phyloP scores from a whole-genome alignment of 2,888 invertebrate genomes.

The Drosophila yooni region DNA sequence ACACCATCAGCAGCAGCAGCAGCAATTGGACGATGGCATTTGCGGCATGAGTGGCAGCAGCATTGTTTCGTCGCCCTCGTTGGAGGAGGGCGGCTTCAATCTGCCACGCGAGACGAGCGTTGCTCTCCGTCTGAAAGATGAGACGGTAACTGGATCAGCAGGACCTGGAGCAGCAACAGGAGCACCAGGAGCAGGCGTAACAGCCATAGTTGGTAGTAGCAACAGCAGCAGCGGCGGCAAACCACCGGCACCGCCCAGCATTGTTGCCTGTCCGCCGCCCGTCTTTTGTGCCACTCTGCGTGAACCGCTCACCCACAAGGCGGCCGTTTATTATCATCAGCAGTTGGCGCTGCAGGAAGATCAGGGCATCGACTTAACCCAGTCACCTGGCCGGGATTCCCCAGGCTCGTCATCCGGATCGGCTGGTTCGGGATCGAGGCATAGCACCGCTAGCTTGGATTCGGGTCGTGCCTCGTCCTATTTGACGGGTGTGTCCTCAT shows the following conservation, averaged over 20 bases:
- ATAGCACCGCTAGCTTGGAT: slow-evolving; percentile 94
- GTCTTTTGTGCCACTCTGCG: slow-evolving; percentile 87
- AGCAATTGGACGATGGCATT: slow-evolving; percentile 81
- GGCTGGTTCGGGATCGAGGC: slow-evolving; percentile 94
- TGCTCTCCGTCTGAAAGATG: slow-evolving; percentile 84
- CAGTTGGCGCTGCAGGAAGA: slow-evolving; percentile 93
- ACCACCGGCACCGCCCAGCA: slow-evolving; percentile 84
- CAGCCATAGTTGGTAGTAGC: slow-evolving; percentile 38
- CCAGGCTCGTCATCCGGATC: slow-evolving; percentile 95
- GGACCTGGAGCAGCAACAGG: slow-evolving; percentile 74
- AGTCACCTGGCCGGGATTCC: slow-evolving; percentile 97
- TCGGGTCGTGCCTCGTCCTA: slow-evolving; percentile 96
- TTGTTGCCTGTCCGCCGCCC: slow-evolving; percentile 88
- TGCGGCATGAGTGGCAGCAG: slow-evolving; percentile 83
- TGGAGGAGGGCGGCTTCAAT: slow-evolving; percentile 85
- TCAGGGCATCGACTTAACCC: slow-evolving; percentile 95
- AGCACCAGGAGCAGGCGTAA: slow-evolving; percentile 73
- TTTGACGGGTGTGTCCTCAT: slow-evolving; percentile 85
- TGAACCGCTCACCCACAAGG: slow-evolving; percentile 90
- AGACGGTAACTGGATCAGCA: slow-evolving; percentile 62
- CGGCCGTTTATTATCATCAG: slow-evolving; percentile 92
- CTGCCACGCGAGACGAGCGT: slow-evolving; percentile 84
- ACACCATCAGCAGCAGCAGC: slow-evolving; percentile 63
- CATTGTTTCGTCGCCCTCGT: slow-evolving; percentile 85
- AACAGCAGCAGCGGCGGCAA: slow-evolving; percentile 59